Evolutionary conservation across 2,113 vertebrate genomes (phyloP).

Genomic region (Sinocyclocheilus rhinocerous): DNA sequence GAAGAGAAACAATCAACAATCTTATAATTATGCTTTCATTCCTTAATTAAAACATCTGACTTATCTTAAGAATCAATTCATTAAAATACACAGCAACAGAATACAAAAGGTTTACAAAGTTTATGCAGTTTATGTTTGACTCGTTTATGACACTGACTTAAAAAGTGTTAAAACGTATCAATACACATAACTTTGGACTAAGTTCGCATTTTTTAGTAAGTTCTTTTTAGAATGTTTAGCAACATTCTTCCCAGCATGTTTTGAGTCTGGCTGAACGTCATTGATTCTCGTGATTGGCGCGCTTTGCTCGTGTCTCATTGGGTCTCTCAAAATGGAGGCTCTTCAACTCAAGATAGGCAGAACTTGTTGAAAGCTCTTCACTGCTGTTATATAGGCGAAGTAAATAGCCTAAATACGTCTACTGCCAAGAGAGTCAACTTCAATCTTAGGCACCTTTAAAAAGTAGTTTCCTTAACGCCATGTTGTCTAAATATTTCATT

Average conservation of each 20-base stretch:
- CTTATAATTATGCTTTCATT: neutral
- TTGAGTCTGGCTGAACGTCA: neutral
- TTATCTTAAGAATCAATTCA: neutral
- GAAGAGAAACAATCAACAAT: neutral
- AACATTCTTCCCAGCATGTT: neutral
- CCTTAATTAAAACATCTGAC: neutral
- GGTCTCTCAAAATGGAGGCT: conserved; percentile 56
- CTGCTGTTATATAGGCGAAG: neutral
- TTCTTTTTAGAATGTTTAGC: too few relatives aligned
- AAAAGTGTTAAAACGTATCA: too few relatives aligned
- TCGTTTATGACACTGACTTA: neutral
- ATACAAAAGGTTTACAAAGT: neutral
- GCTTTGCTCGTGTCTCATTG: conserved; percentile 20
- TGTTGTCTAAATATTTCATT: neutral
- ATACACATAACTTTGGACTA: too few relatives aligned
- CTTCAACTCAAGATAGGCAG: conserved; percentile 16
- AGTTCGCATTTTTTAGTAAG: too few relatives aligned
- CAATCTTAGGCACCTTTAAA: neutral
- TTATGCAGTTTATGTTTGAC: neutral
- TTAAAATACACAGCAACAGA: neutral
- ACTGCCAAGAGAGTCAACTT: neutral
- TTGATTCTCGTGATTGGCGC: conserved; percentile 4
- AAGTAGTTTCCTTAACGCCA: neutral
- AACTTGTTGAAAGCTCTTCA: neutral
- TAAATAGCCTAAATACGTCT: neutral